These are phyloP conservation scores for Chymomyza caudatula DNA, from an alignment of 2,888 invertebrate genomes.

Conservation along the genomic window DNA sequence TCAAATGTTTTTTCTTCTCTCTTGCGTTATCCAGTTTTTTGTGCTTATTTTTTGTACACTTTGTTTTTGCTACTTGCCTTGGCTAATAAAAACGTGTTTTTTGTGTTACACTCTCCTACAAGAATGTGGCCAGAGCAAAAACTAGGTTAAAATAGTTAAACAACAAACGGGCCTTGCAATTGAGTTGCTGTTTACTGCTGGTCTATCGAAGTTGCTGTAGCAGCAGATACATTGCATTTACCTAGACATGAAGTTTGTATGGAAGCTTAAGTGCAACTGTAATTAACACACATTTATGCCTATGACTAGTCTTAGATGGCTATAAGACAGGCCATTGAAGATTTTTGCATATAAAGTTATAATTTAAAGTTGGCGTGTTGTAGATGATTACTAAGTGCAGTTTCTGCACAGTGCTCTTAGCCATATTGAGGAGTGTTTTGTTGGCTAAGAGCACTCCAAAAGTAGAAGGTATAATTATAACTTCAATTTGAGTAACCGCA, in stretches of 20 bases:
- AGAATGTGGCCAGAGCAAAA: constrained; percentile 62
- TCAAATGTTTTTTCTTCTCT: not conserved
- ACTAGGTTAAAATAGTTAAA: constrained; percentile 59
- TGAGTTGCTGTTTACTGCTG: not conserved
- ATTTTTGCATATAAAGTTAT: constrained; percentile 17
- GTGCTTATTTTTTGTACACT: not conserved
- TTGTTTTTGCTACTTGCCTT: not conserved
- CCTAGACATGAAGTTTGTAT: not conserved
- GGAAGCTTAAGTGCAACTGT: not conserved
- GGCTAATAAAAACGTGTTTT: not conserved
- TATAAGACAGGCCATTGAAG: not conserved
- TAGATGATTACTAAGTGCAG: too few species aligned
- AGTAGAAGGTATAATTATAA: not conserved
- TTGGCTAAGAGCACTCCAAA: not conserved
- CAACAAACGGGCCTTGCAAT: not conserved
- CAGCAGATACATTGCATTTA: not conserved
- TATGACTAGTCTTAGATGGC: not conserved
- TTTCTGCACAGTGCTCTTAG: not conserved
- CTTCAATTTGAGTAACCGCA: not conserved
- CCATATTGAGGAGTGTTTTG: not conserved
- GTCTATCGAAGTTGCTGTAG: not conserved
- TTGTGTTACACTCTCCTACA: constrained; percentile 48
- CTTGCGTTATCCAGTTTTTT: not conserved
- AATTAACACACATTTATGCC: not conserved
- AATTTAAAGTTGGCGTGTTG: constrained; percentile 10